Base-by-base conservation (phyloP, 2,888 invertebrate species). In the Chydorus sphaericus region DNA sequence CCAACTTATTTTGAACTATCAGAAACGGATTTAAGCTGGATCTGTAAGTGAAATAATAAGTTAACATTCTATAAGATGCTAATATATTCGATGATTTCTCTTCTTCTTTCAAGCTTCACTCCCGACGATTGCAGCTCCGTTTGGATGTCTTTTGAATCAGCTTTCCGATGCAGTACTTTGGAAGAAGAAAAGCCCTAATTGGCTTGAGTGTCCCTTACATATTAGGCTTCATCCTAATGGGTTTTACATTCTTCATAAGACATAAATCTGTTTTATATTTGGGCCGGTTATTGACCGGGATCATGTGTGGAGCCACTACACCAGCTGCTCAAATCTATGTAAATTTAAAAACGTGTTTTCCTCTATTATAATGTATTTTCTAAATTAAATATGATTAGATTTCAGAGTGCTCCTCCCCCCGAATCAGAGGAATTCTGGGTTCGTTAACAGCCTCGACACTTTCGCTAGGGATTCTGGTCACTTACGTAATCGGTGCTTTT, bases 401-500 rank as follows among this genome's bases (percentile, higher is more conserved):
- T 0, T 44, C 58, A 7, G 61, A 61, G 37, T 54, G 59, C 16
- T 49, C 60, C 4, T 37, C 44, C 4, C 50, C 60, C 5, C 28
- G 31, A 2, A 48, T 57, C 10, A 49, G 61, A 3, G 61, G 61
- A 10, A 33, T 37, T 18, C 33, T 61, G 33, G 59, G 59, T 5
- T 58, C 58, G 3, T 33, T 59, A 51, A 51, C 59, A 31, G 59
- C 59, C 30, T 26, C 39, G 14, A 28, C 51, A 36, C 31, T 56
- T 37, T 52, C 56, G 1, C 51, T 56, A 23, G 75, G 85, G 59
- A 86, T 91, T 58, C 71, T 91, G 23, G 54, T 88, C 18, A 82
- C 85, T 62, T 93, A 85, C 69, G 71, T 81, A 11, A 79, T 82
- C 36, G 94, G 94, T 26, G 78, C 80, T 63, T 82, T 80, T 62